A percentile compares a stretch with the other conserved stretches of the same genome.
Conservation (phyloP, 2,888 invertebrate genomes). For the Entomobrya proxima region DNA sequence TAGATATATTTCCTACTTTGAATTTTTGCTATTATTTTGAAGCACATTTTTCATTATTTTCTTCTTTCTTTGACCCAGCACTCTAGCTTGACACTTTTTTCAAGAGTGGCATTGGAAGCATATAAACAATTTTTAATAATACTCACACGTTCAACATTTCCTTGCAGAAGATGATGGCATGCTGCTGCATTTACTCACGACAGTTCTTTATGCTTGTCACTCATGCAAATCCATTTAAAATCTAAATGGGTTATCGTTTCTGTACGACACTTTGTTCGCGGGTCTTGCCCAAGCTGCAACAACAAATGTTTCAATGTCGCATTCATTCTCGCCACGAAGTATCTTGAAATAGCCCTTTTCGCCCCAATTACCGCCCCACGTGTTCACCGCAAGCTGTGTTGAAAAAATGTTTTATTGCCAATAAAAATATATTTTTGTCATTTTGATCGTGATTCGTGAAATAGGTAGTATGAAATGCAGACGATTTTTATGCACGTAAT, state of each 20-base stretch:
- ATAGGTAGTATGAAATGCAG: not conserved
- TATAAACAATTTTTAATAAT: not conserved
- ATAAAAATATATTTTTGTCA: conserved; percentile 30
- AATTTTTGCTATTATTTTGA: no score
- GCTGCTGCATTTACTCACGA: not conserved
- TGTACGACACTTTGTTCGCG: conserved; percentile 66
- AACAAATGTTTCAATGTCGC: conserved; percentile 93
- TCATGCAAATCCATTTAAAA: conserved; percentile 14
- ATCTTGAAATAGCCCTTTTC: conserved; percentile 94
- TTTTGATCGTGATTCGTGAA: conserved; percentile 8
- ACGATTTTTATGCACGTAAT: not conserved
- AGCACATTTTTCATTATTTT: not conserved
- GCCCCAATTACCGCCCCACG: conserved; percentile 95
- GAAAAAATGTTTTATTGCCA: not conserved
- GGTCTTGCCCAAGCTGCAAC: conserved; percentile 86
- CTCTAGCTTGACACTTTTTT: not conserved
- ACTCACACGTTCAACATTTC: not conserved
- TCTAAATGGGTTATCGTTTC: conserved; percentile 51
- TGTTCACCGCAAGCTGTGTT: conserved; percentile 93
- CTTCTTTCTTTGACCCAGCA: not conserved
- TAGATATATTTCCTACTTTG: no score
- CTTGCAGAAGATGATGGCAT: not conserved
- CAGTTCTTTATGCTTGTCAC: not conserved
- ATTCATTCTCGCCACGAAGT: conserved; percentile 88
- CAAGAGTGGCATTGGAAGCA: conserved; percentile 9